These are phyloP conservation scores for Halcyon malimbica DNA, from an alignment of 2,113 vertebrate genomes.

Conservation along the genomic window DNA sequence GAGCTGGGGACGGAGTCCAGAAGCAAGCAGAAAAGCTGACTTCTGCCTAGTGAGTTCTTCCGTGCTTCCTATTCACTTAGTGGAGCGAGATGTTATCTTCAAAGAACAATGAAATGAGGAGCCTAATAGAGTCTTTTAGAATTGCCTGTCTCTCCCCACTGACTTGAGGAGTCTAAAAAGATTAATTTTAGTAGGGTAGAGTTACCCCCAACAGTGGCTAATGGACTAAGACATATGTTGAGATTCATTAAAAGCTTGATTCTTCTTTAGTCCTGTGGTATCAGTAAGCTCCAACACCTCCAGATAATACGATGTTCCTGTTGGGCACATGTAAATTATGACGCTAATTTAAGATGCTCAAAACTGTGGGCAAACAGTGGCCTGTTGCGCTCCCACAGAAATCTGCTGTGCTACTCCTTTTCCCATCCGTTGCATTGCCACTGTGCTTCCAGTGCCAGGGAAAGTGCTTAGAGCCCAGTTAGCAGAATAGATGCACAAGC, in stretches of 20 bases:
- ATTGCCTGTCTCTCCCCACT: rapidly evolving
- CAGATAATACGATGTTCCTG: not conserved
- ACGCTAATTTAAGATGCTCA: not conserved
- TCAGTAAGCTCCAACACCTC: not conserved
- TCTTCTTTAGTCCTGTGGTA: not conserved
- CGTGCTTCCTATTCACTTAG: rapidly evolving
- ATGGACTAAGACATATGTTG: not conserved
- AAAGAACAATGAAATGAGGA: not conserved
- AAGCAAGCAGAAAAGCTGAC: not conserved
- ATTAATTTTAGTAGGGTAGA: not conserved
- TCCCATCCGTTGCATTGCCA: not conserved
- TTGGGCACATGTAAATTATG: not conserved
- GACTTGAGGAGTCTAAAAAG: not conserved
- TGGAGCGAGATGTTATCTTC: not conserved
- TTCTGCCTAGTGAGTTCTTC: not conserved
- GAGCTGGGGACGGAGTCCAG: not conserved
- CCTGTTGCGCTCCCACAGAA: not conserved
- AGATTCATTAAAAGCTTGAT: not conserved
- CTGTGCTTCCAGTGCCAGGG: not conserved
- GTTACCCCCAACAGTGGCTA: not conserved
- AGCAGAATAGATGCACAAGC: not conserved
- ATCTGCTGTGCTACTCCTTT: not conserved
- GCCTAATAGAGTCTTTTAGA: not conserved
- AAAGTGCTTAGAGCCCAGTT: not conserved
- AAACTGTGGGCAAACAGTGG: not conserved